A percentile compares a stretch with the other conserved stretches of the same genome.
These are phyloP conservation scores for Leptestheria dahalacensis DNA, from an alignment of 1,140 invertebrate species.

Conservation along the genomic window DNA sequence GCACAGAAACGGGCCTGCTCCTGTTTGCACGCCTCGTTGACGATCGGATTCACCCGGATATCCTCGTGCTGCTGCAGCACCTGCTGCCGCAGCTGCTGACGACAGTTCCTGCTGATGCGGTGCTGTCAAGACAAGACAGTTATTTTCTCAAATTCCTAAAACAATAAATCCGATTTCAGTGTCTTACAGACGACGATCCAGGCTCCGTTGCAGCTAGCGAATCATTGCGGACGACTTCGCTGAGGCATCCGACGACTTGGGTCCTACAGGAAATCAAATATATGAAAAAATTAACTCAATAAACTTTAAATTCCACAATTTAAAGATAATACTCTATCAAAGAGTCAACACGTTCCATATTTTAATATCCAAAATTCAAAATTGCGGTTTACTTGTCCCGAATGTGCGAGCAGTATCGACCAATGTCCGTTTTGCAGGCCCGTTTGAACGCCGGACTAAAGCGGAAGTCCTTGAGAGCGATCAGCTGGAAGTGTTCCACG, in stretches of 20 bases:
- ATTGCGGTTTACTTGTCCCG: constrained; percentile 31
- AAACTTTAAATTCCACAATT: neutral
- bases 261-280: constrained; percentile 40
- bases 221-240: constrained; percentile 74
- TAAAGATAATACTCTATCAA: neutral
- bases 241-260: constrained; percentile 81
- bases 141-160: too few relatives aligned
- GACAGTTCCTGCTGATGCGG: constrained; percentile 65
- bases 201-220: constrained; percentile 40
- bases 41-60: constrained; percentile 63
- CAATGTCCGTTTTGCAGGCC: constrained; percentile 71
- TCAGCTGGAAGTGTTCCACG: constrained; percentile 85
- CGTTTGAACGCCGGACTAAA: constrained; percentile 93
- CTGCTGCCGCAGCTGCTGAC: constrained; percentile 68
- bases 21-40: constrained; percentile 52
- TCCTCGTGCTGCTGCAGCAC: constrained; percentile 76
- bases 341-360: neutral
- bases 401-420: constrained; percentile 52
- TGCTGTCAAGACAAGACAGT: constrained; percentile 39
- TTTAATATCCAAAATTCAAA: neutral
- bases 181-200: neutral
- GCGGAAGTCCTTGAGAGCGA: constrained; percentile 82
- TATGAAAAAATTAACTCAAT: neutral
- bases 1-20: constrained; percentile 63
- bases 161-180: too few relatives aligned